Conservation (phyloP, 2,888 invertebrate genomes). For the Ochlodes sylvanus region DNA sequence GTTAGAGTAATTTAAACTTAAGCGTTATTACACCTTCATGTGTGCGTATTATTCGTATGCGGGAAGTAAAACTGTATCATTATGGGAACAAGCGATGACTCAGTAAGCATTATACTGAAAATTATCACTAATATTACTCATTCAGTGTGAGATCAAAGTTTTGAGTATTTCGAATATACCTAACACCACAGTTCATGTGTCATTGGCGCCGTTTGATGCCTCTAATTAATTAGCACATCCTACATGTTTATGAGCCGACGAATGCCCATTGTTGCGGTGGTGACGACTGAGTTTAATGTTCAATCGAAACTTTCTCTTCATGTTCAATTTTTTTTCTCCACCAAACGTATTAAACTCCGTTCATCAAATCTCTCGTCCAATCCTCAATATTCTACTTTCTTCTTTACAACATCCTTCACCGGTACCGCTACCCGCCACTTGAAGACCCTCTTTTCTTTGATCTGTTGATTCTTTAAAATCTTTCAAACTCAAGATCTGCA, state of each 20-base stretch:
- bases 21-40: background rate
- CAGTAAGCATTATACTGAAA: slow-evolving; percentile 36
- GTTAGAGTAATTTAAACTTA: background rate
- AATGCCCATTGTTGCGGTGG: slow-evolving; percentile 43
- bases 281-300: slow-evolving; percentile 34
- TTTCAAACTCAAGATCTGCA: too few relatives aligned
- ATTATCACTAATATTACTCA: slow-evolving; percentile 54
- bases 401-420: too few relatives aligned
- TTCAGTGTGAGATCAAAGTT: slow-evolving; percentile 54
- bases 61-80: slow-evolving; percentile 19
- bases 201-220: slow-evolving; percentile 71
- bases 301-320: slow-evolving; percentile 24
- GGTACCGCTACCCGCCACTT: too few relatives aligned
- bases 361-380: too few relatives aligned
- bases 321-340: background rate
- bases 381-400: too few relatives aligned
- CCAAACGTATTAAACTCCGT: too few relatives aligned
- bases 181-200: slow-evolving; percentile 60
- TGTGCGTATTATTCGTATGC: background rate
- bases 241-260: slow-evolving; percentile 51
- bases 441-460: too few relatives aligned
- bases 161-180: slow-evolving; percentile 59
- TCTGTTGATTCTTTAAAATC: too few relatives aligned
- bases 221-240: slow-evolving; percentile 69
- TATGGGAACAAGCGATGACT: slow-evolving; percentile 22